Conservation (phyloP, 2,888 invertebrate genomes). For the Ophion costatus region DNA sequence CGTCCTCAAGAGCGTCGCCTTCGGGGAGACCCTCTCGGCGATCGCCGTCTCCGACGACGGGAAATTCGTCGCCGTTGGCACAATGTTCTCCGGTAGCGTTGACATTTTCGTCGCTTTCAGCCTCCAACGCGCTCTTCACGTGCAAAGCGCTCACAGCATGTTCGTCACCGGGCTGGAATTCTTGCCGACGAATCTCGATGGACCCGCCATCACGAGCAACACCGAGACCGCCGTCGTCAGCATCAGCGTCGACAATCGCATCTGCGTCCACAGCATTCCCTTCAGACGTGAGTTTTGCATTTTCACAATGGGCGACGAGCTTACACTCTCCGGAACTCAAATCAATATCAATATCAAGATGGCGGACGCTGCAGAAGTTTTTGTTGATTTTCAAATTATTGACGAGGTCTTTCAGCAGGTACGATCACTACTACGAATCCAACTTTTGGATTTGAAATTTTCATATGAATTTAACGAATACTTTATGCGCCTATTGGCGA, state of each 20-base stretch:
- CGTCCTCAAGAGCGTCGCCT: conserved; percentile 85
- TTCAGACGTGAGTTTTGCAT: conserved; percentile 91
- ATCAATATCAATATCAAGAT: no score
- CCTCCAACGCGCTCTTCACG: conserved; percentile 93
- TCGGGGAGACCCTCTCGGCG: conserved; percentile 92
- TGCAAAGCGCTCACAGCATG: conserved; percentile 95
- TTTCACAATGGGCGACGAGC: no score
- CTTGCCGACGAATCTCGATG: conserved; percentile 89
- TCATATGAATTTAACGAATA: no score
- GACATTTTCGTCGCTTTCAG: conserved; percentile 96
- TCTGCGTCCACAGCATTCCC: conserved; percentile 94
- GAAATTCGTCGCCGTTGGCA: conserved; percentile 95
- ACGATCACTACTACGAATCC: no score
- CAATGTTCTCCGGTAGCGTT: conserved; percentile 96
- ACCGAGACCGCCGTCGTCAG: conserved; percentile 95
- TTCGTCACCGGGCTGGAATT: conserved; percentile 99
- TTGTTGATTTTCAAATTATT: no score
- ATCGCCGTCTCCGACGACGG: conserved; percentile 96
- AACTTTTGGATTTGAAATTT: no score
- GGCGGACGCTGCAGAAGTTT: no score
- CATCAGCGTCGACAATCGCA: conserved; percentile 97
- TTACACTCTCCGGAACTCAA: no score
- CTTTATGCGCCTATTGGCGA: no score
- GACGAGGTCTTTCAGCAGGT: no score
- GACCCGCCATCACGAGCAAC: conserved; percentile 89